Base-by-base conservation (phyloP, 2,113 vertebrate genomes). In the Atractosteus spatula region DNA sequence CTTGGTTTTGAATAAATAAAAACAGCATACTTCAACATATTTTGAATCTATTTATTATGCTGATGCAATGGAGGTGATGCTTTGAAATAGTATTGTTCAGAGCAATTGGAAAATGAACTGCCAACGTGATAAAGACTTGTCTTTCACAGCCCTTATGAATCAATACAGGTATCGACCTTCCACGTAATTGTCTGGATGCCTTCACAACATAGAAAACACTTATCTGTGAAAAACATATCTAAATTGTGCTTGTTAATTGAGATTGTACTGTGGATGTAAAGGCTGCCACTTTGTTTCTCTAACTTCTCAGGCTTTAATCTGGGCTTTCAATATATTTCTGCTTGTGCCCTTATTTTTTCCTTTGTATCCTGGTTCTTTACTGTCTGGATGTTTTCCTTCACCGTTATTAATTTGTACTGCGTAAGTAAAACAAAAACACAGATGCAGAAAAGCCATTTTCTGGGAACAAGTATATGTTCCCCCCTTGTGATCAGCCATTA, bases 401-500 rank as follows among this genome's bases (percentile, higher is more conserved):
- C 66, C 57, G 57, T 72, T 66, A 3, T 66, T 72, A 45, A 44
- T 66, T 57, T 57, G 71, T 43, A 17, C 51, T 66, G 54, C 16
- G 3, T 55, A 45, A n/a, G 12, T 55, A 51, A 51, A 1, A 51
- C 47, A 41, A 29, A 42, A 8, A 43, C 45, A 51, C 11, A 47
- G 41, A 29, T 29, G 17, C 17, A 29, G 44, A 29, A 14, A 5
- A 29, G 3, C 13, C 55, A 55, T 71, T 62, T 16, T 13, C 45
- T 62, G 8, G 41, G 29, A 62, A 59, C 14, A 54, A 43, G 56
- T 72, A 57, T n/a, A 44, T 57, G 47, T 47, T 57, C 41, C 17
- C 71, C 51, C 13, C 65, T n/a, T 65, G 11, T 66, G 71, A 72
- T 57, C 42, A 66, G 62, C 41, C 13, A 41, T 56, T 72, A 72